Conservation (phyloP, 2,113 vertebrate species). For the Callocephalon fimbriatum region DNA sequence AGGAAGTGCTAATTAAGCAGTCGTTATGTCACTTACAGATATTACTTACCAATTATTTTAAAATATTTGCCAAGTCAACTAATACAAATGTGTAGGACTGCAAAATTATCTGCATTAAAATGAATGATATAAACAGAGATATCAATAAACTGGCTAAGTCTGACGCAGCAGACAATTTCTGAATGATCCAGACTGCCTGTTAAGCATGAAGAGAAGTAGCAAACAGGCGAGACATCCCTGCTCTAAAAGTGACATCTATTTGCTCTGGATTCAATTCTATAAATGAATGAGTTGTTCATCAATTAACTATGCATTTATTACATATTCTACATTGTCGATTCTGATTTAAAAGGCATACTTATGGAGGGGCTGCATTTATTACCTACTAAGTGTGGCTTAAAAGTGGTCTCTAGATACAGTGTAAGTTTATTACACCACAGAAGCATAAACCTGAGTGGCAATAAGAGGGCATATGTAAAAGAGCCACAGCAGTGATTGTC, state of each 20-base stretch:
- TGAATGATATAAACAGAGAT: neutral
- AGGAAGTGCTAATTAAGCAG: neutral
- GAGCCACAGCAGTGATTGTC: neutral
- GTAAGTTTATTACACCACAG: neutral
- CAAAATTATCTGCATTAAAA: neutral
- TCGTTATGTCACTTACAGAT: neutral
- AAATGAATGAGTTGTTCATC: neutral
- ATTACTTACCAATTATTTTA: neutral
- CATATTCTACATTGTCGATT: neutral
- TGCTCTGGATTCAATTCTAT: neutral
- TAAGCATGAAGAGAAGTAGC: neutral
- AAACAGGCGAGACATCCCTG: neutral
- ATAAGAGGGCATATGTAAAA: neutral
- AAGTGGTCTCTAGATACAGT: neutral
- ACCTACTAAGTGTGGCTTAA: neutral
- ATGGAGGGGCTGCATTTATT: neutral
- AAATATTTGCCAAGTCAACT: neutral
- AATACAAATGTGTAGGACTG: neutral
- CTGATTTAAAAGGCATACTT: neutral
- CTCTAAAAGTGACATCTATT: neutral
- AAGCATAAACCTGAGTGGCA: neutral
- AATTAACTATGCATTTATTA: neutral
- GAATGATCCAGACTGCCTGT: neutral
- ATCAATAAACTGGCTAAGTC: neutral
- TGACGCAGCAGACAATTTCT: neutral